Evolutionary conservation across 2,113 vertebrate species (phyloP).

Genomic region (Colaptes auratus): DNA sequence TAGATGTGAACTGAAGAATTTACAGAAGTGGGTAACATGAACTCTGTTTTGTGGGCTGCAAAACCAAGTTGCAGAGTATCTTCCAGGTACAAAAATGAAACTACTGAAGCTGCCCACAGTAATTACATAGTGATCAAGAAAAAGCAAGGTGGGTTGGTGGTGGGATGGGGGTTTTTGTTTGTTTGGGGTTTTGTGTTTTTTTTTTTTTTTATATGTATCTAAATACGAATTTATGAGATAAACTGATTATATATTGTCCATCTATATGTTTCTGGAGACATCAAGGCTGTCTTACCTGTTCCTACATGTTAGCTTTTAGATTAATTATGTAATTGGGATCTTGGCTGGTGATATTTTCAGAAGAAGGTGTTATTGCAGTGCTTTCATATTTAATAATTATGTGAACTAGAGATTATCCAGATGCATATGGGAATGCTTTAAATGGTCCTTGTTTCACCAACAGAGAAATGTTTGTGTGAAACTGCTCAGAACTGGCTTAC

Average conservation of each 20-base stretch:
- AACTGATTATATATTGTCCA: background rate
- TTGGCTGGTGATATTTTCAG: background rate
- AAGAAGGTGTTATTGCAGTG: background rate
- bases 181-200: too few species aligned
- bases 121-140: background rate
- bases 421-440: background rate
- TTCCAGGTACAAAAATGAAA: constrained; percentile 1
- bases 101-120: background rate
- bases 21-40: background rate
- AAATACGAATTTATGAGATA: background rate
- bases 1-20: background rate
- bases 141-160: background rate
- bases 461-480: background rate
- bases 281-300: background rate
- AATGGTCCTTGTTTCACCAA: background rate
- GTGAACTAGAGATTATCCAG: constrained; percentile 28
- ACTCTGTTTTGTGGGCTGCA: background rate
- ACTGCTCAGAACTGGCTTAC: background rate
- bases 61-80: background rate
- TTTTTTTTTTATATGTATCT: background rate
- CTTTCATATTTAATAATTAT: background rate
- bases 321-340: background rate
- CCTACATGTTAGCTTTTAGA: background rate
- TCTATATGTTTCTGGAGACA: background rate
- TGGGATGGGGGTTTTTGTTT: too few species aligned